These are phyloP conservation scores for Liopterus haemorrhoidalis DNA, from an alignment of 2,888 invertebrate genomes.

Conservation along the genomic window DNA sequence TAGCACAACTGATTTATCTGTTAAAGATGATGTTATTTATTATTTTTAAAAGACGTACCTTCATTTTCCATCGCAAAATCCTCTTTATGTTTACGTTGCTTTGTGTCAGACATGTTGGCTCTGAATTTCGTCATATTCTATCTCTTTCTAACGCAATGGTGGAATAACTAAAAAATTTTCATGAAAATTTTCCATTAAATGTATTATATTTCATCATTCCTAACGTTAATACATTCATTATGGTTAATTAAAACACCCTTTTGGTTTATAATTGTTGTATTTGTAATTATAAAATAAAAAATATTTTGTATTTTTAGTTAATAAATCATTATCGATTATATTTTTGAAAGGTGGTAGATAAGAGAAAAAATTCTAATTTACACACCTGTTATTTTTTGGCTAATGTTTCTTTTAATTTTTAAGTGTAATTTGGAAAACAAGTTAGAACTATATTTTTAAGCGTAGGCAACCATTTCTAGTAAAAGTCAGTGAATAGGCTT, in stretches of 20 bases:
- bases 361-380: not conserved
- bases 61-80: slow-evolving; percentile 40
- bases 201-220: no score
- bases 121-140: slow-evolving; percentile 11
- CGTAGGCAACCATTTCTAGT: slow-evolving; percentile 15
- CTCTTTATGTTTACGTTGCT: slow-evolving; percentile 51
- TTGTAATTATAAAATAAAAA: no score
- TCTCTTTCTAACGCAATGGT: slow-evolving; percentile 9
- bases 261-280: no score
- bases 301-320: no score
- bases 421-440: no score
- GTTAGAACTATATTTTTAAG: slow-evolving; percentile 14
- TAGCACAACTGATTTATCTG: no score
- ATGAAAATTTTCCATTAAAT: no score
- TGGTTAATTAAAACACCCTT: no score
- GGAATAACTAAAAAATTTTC: slow-evolving; percentile 2
- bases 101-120: slow-evolving; percentile 46
- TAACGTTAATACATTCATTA: no score
- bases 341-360: no score
- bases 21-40: no score
- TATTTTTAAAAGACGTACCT: slow-evolving; percentile 37
- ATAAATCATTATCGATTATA: no score
- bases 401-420: slow-evolving; percentile 3
- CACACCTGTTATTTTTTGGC: not conserved
- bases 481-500: slow-evolving; percentile 23